phyloP scores from a whole-genome alignment of 37 sponge, comb jelly and placozoan species.

The Crambe crambe region DNA sequence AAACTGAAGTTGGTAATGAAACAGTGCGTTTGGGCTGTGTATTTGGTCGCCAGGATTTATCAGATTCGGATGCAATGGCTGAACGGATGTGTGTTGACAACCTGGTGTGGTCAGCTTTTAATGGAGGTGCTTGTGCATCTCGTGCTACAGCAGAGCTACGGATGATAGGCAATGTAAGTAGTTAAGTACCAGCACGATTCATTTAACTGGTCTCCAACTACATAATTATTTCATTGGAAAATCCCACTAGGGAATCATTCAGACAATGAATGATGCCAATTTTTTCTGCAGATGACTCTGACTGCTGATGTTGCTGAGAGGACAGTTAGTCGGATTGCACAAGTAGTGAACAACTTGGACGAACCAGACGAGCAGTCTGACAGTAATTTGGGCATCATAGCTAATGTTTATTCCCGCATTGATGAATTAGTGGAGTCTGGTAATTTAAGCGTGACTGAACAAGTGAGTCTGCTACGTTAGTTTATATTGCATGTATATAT shows the following conservation, averaged over 20 bases:
- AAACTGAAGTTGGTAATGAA: slow-evolving; percentile 12
- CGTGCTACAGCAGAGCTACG: slow-evolving; percentile 8
- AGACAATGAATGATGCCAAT: too few species aligned
- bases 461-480: slow-evolving; percentile 1
- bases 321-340: not conserved
- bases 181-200: too few species aligned
- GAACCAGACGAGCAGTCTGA: slow-evolving; percentile 27
- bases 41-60: not conserved
- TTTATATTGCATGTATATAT: not conserved
- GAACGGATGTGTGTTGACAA: not conserved
- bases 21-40: not conserved
- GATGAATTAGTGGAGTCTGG: not conserved
- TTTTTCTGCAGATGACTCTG: not conserved
- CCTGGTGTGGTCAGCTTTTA: slow-evolving; percentile 4
- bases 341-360: slow-evolving; percentile 1
- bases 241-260: too few species aligned
- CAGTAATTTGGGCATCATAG: slow-evolving; percentile 14
- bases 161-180: not conserved
- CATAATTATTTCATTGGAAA: too few species aligned
- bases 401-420: not conserved
- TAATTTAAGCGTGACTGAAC: slow-evolving; percentile 3
- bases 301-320: slow-evolving; percentile 7
- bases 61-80: not conserved
- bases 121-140: slow-evolving; percentile 34
- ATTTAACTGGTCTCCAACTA: too few species aligned